Evolutionary conservation across 1,140 invertebrate genomes (phyloP).

Genomic region (Acromyrmex heyeri): DNA sequence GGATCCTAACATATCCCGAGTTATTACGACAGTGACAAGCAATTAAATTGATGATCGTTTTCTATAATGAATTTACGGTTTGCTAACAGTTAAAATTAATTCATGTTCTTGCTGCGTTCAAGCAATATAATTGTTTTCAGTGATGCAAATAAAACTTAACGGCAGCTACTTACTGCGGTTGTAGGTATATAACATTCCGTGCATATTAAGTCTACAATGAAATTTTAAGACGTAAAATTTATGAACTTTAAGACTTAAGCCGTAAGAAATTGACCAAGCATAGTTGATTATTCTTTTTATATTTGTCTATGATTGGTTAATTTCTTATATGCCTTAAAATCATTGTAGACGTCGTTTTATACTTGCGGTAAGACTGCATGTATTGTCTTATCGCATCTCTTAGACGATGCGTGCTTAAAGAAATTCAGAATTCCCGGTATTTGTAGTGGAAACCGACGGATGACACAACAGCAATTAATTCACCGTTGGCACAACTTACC

Average conservation of each 20-base stretch:
- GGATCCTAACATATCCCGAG: not conserved
- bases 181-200: not conserved
- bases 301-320: too few species aligned
- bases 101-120: constrained; percentile 5
- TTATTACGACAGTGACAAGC: constrained; percentile 28
- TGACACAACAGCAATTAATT: constrained; percentile 23
- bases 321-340: too few species aligned
- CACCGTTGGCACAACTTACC: constrained; percentile 6
- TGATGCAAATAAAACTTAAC: constrained; percentile 2
- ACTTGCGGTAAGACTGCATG: not conserved
- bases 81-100: constrained; percentile 59
- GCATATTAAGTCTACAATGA: not conserved
- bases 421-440: constrained; percentile 29
- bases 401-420: not conserved
- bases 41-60: constrained; percentile 53
- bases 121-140: not conserved
- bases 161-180: not conserved
- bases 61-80: constrained; percentile 53
- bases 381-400: not conserved
- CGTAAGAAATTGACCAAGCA: too few species aligned
- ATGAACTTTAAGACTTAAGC: too few species aligned
- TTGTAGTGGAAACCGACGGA: not conserved
- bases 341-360: not conserved
- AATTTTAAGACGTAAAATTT: too few species aligned
- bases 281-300: too few species aligned